phyloP scores from a whole-genome alignment of 1,140 invertebrate genomes.

The Diprion similis region DNA sequence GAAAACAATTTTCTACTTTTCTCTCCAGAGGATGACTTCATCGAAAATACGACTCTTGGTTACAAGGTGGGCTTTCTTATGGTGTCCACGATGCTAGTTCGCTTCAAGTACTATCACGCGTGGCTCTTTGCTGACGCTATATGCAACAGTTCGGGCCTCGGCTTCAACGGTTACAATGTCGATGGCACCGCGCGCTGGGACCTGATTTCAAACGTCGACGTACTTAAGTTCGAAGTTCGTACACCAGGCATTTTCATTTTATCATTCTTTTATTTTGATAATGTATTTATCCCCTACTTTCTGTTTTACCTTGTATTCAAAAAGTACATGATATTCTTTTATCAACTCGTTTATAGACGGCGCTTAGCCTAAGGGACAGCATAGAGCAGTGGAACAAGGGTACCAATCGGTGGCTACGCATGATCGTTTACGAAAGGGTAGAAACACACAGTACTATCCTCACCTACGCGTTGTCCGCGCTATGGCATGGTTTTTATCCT shows the following conservation, averaged over 20 bases:
- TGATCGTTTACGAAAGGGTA: constrained; percentile 84
- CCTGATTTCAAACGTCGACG: constrained; percentile 89
- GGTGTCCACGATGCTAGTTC: constrained; percentile 76
- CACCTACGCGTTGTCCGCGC: constrained; percentile 88
- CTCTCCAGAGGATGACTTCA: constrained; percentile 71
- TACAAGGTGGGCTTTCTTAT: constrained; percentile 82
- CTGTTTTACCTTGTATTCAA: constrained; percentile 10
- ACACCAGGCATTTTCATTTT: constrained; percentile 31
- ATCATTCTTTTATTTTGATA: neutral
- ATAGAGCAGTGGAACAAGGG: constrained; percentile 91
- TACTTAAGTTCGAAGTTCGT: constrained; percentile 86
- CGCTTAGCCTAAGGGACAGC: constrained; percentile 79
- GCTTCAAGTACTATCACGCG: constrained; percentile 96
- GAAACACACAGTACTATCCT: constrained; percentile 68
- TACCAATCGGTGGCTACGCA: constrained; percentile 89
- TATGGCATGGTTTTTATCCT: constrained; percentile 98
- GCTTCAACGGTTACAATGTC: constrained; percentile 84
- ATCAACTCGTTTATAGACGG: constrained; percentile 65
- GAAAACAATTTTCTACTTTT: constrained; percentile 22
- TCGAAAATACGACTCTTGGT: constrained; percentile 66
- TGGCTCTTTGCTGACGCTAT: constrained; percentile 94
- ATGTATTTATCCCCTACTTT: neutral
- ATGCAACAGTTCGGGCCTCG: constrained; percentile 92
- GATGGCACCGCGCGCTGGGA: constrained; percentile 83
- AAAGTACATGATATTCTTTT: constrained; percentile 14